These are phyloP conservation scores for Menidia menidia DNA, from an alignment of 2,797 vertebrate species.

Conservation along the genomic window DNA sequence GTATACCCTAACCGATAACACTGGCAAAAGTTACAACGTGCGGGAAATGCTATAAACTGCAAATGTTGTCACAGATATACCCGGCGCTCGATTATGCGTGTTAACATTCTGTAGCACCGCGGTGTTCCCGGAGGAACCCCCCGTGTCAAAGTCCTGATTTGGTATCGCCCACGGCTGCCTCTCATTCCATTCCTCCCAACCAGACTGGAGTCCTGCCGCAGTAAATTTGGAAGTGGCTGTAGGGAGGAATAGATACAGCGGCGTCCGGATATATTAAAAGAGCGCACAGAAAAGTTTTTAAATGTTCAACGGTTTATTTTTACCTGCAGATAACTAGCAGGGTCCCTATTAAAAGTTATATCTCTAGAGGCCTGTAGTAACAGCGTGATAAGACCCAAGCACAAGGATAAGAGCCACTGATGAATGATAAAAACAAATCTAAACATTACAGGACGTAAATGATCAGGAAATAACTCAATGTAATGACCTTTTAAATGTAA, in stretches of 20 bases:
- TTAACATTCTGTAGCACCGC: not conserved
- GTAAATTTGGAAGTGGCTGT: constrained; percentile 54
- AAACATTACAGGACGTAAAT: not conserved
- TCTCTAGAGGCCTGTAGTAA: not conserved
- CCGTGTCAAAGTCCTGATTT: constrained; percentile 36
- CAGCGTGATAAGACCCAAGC: constrained; percentile 15
- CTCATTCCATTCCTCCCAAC: constrained; percentile 78
- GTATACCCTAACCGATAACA: rapidly evolving
- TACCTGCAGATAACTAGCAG: constrained; percentile 16
- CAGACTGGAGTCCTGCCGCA: constrained; percentile 52
- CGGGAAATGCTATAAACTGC: rapidly evolving
- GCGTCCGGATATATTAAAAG: constrained; percentile 42
- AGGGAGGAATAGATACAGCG: constrained; percentile 47
- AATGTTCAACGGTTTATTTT: constrained; percentile 51
- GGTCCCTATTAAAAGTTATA: constrained; percentile 12
- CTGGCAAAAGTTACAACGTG: rapidly evolving
- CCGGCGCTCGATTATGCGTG: rapidly evolving
- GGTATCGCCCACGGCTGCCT: constrained; percentile 82
- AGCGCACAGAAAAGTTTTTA: constrained; percentile 33
- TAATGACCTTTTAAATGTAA: not conserved
- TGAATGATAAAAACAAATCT: constrained; percentile 1
- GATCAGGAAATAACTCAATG: constrained; percentile 9
- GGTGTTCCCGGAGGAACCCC: not conserved
- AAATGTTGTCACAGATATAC: rapidly evolving
- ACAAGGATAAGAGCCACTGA: not conserved